Evolutionary conservation across 1,140 invertebrate species (phyloP), one percentile per base, ranked within the genome.

Genomic region (Brachionus rubens): DNA sequence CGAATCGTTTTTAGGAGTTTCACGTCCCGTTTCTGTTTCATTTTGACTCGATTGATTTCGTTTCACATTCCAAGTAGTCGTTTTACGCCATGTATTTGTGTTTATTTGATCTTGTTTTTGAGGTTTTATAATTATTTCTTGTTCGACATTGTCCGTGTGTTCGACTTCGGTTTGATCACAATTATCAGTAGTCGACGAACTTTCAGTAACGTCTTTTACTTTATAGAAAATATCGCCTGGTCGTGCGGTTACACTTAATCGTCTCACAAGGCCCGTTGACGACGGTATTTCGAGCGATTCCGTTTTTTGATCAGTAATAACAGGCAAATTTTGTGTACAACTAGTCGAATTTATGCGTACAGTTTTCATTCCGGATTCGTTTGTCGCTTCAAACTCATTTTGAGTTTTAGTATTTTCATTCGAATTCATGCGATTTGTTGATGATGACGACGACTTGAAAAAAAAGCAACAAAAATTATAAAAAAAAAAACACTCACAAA

Each of bases 191-290:
- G 46, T 72, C 26, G 68, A 72, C 26, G 28, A 72, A 16, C 21
- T 50, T 30, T 72, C 68, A 19, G 68, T 72, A 14, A 72, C 68
- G 28, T 72, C 68, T 54, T 72, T 72, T 7, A 72, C 68, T 33
- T 72, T 72, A n/a, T 72, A 72, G 21, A 72, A 72, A 36, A 72
- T 72, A 36, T 72, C 68, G 24, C 68, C 68, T 6, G 68, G 68
- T 12, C 68, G 43, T 19, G 68, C 68, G 5, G 68, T 72, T 0
- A 72, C 68, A 30, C 46, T 50, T 24, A 72, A 54, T 19, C 59
- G 59, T n/a, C 59, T 65, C 19, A 65, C 40, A 10, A 65, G 10
- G 19, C 59, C 59, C 2, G 59, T 43, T n/a, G n/a, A n/a, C n/a
- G n/a, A n/a, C 40, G 33, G 21, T 16, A 43, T 65, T 21, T 41